Conservation (phyloP, 2,888 invertebrate species). For the Molorchus minor region DNA sequence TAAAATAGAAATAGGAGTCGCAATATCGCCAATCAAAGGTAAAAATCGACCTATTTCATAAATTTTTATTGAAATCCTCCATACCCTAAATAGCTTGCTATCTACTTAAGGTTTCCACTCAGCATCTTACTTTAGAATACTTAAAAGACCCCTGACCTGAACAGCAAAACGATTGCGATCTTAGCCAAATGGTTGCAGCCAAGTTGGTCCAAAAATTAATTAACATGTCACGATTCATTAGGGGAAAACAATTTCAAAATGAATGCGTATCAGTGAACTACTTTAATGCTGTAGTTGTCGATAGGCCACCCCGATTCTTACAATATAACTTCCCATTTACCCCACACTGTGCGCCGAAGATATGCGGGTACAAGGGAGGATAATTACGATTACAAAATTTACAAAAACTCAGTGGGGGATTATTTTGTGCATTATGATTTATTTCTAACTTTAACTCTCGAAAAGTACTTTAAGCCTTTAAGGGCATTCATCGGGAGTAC, state of each 20-base stretch:
- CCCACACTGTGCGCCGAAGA: conserved; percentile 46
- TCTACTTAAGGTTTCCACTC: too few relatives aligned
- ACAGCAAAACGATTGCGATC: too few relatives aligned
- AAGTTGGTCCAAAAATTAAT: conserved; percentile 1
- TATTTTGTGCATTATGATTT: conserved; percentile 47
- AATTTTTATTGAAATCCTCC: too few relatives aligned
- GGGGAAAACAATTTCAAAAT: conserved; percentile 11
- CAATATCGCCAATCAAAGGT: too few relatives aligned
- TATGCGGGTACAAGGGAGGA: conserved; percentile 50
- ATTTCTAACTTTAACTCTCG: conserved; percentile 39
- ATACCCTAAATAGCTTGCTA: too few relatives aligned
- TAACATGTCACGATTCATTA: conserved; percentile 8
- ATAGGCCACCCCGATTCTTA: conserved; percentile 13
- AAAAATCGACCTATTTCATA: too few relatives aligned
- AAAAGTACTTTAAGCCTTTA: conserved; percentile 5
- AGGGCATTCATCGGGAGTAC: conserved; percentile 1
- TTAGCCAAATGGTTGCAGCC: too few relatives aligned
- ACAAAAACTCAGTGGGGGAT: conserved; percentile 51
- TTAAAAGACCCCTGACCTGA: too few relatives aligned
- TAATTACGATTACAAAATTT: conserved; percentile 47
- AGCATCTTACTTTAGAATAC: too few relatives aligned
- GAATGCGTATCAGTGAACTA: conserved; percentile 8
- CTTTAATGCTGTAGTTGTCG: conserved; percentile 9
- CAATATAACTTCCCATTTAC: conserved; percentile 40
- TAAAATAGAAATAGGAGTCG: too few relatives aligned